Conservation (phyloP, 2,113 vertebrate genomes). For the Chaetorhynchus papuensis region DNA sequence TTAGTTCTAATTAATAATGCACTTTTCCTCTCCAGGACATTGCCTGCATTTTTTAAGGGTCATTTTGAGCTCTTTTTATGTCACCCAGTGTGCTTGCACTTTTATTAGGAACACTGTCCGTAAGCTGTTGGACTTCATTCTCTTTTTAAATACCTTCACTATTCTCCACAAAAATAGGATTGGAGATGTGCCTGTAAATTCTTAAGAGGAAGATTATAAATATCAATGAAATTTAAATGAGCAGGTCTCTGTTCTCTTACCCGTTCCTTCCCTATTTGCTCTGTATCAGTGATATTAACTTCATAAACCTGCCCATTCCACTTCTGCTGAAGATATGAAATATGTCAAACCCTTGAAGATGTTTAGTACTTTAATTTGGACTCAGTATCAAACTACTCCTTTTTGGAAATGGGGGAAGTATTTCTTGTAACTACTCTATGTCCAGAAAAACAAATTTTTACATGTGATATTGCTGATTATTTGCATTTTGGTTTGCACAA, state of each 20-base stretch:
- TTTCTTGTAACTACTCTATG: background rate
- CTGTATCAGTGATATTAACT: background rate
- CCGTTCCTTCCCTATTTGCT: background rate
- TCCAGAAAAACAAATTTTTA: background rate
- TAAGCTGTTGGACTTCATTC: background rate
- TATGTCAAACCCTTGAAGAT: background rate
- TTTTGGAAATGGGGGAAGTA: fast-evolving
- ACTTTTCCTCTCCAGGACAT: background rate
- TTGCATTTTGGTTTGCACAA: background rate
- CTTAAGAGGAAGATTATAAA: background rate
- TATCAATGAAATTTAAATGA: background rate
- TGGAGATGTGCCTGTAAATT: background rate
- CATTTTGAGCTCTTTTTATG: background rate
- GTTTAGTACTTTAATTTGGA: background rate
- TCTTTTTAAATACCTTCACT: background rate
- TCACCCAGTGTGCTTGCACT: background rate
- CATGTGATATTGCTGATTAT: background rate
- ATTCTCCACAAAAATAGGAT: background rate
- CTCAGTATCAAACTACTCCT: background rate
- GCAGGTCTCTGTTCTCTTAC: background rate
- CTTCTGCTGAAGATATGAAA: background rate
- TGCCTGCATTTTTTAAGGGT: background rate
- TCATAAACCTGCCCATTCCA: background rate
- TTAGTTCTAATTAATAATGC: background rate
- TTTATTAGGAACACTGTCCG: background rate